Percentiles rank a stretch among this genome's conserved stretches.
These are phyloP conservation scores for Muraenolepis orangiensis DNA, from an alignment of 2,797 vertebrate species.

Conservation along the genomic window DNA sequence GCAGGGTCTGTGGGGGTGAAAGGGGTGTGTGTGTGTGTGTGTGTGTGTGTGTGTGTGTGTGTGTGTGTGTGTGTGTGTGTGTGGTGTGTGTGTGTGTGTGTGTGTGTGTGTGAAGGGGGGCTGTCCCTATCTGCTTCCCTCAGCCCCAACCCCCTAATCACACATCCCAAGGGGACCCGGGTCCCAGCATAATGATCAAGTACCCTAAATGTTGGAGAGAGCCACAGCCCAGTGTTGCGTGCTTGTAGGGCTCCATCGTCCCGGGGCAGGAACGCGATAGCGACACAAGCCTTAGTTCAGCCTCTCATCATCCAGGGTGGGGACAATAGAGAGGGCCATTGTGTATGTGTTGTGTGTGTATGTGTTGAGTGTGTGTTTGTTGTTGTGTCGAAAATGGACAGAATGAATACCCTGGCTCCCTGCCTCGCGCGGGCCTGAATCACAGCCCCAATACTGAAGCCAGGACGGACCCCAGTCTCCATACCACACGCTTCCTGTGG, in stretches of 20 bases:
- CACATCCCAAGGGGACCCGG: slow-evolving; percentile 56
- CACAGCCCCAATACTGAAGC: slow-evolving; percentile 10
- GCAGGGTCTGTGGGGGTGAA: not conserved
- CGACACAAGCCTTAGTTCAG: not conserved
- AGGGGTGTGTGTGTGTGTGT: not conserved
- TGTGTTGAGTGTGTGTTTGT: no score
- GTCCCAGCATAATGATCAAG: slow-evolving; percentile 50
- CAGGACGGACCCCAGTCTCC: not conserved
- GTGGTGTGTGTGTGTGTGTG: not conserved
- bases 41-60: not conserved
- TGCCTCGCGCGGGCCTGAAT: slow-evolving; percentile 15
- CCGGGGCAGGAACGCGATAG: slow-evolving; percentile 29
- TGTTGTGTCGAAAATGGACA: slow-evolving; percentile 30
- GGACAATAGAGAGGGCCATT: slow-evolving; percentile 46
- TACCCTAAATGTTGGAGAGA: slow-evolving; percentile 35
- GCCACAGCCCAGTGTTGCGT: slow-evolving; percentile 15
- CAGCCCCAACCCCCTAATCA: slow-evolving; percentile 48
- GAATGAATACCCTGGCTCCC: slow-evolving; percentile 37
- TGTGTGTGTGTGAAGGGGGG: slow-evolving; percentile 12
- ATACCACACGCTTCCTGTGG: slow-evolving; percentile 34
- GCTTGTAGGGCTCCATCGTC: slow-evolving; percentile 16
- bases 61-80: not conserved
- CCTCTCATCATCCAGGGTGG: slow-evolving; percentile 32
- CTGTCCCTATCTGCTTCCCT: slow-evolving; percentile 47
- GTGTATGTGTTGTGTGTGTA: slow-evolving; percentile 3